Evolutionary conservation across 1,140 invertebrate genomes (phyloP).

Genomic region (Cataglyphis hispanica): DNA sequence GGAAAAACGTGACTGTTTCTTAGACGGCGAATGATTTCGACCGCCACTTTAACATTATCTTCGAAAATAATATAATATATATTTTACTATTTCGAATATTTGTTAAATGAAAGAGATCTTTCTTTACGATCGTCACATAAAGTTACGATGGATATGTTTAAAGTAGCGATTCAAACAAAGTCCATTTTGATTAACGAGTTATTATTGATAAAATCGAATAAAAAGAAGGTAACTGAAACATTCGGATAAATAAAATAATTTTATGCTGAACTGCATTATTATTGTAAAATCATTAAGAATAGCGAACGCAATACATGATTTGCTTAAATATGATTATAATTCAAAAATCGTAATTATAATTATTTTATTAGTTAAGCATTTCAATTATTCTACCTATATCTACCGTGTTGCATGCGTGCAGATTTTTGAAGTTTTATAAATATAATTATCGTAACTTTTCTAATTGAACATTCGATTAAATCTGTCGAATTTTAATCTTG

Average conservation of each 20-base stretch:
- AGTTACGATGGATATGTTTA: slow-evolving; percentile 1
- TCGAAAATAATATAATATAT: not conserved
- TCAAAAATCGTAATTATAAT: not conserved
- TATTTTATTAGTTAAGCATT: not conserved
- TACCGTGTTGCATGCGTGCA: slow-evolving; percentile 11
- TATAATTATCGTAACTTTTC: not conserved
- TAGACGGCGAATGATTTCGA: slow-evolving; percentile 64
- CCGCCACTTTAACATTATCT: slow-evolving; percentile 18
- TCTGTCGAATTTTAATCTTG: not conserved
- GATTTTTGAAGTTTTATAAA: no score
- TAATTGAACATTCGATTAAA: not conserved
- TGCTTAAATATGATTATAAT: not conserved
- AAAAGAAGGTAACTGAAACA: not conserved
- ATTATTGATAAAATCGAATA: not conserved
- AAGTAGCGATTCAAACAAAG: slow-evolving; percentile 29
- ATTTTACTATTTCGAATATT: not conserved
- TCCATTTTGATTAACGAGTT: not conserved
- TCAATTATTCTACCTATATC: not conserved
- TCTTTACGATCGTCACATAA: not conserved
- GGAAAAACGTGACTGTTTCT: slow-evolving; percentile 76
- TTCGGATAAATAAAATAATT: not conserved
- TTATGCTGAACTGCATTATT: not conserved
- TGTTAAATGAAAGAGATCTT: not conserved
- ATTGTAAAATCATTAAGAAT: slow-evolving; percentile 19
- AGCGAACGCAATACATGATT: not conserved